Conservation (phyloP, 1,140 invertebrate genomes). For the Trichonephila inaurata region DNA sequence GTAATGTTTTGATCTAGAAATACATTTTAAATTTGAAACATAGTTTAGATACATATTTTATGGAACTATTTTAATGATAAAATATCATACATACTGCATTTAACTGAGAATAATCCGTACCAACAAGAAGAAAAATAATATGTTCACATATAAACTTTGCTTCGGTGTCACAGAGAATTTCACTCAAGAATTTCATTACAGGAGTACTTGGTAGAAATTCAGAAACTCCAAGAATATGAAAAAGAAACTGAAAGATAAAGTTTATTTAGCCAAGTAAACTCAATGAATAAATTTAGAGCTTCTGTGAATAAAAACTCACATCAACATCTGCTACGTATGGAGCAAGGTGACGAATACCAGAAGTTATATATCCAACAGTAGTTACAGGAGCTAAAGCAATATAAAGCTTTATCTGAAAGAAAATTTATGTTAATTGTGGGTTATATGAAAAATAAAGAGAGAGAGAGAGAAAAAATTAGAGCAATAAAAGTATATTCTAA, state of each 20-base stretch:
- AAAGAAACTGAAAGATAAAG: constrained; percentile 82
- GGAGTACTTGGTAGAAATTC: constrained; percentile 86
- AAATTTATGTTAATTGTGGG: not conserved
- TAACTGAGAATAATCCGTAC: constrained; percentile 78
- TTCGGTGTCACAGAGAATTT: constrained; percentile 82
- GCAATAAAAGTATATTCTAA: too few relatives aligned
- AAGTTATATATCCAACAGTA: constrained; percentile 86
- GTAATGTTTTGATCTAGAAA: too few relatives aligned
- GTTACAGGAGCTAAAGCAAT: constrained; percentile 89
- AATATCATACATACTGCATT: constrained; percentile 76
- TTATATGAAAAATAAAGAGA: too few relatives aligned
- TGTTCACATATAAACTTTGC: constrained; percentile 78
- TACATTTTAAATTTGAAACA: not conserved
- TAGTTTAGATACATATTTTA: not conserved
- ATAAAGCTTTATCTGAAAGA: constrained; percentile 79
- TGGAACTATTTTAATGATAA: not conserved
- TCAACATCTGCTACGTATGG: constrained; percentile 79
- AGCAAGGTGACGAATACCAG: constrained; percentile 83
- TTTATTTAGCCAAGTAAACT: not conserved
- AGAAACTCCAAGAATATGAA: constrained; percentile 84
- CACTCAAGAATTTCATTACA: constrained; percentile 84
- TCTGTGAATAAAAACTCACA: constrained; percentile 77
- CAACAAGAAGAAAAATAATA: constrained; percentile 78
- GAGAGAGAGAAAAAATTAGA: too few relatives aligned
- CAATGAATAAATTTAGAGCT: constrained; percentile 22